phyloP scores from a whole-genome alignment of 2,888 invertebrate species.

The Alloplasta piceator region DNA sequence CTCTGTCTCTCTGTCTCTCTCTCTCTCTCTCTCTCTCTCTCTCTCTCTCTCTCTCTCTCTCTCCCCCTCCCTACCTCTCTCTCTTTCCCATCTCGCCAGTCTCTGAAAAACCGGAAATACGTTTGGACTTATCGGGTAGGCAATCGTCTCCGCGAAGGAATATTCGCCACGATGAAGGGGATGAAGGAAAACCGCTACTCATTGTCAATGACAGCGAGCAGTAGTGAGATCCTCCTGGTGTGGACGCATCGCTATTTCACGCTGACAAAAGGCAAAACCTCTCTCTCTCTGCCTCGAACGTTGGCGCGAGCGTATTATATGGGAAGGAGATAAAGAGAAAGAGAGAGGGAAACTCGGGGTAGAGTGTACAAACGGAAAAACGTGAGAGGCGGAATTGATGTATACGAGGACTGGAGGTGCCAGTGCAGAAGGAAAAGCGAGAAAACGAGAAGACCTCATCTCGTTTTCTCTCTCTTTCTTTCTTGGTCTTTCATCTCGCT shows the following conservation, averaged over 20 bases:
- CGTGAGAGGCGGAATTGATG: slow-evolving; percentile 39
- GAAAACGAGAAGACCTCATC: slow-evolving; percentile 46
- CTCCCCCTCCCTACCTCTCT: no score
- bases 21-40: no score
- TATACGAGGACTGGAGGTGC: slow-evolving; percentile 31
- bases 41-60: no score
- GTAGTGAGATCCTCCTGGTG: slow-evolving; percentile 52
- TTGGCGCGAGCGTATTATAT: background rate
- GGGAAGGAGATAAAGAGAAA: slow-evolving; percentile 21
- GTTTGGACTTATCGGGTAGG: slow-evolving; percentile 10
- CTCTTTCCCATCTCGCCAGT: no score
- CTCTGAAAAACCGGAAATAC: slow-evolving; percentile 2
- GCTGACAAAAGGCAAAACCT: slow-evolving; percentile 68
- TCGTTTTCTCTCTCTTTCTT: slow-evolving; percentile 26
- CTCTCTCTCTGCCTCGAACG: background rate
- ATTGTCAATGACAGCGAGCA: slow-evolving; percentile 55
- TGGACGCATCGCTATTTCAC: slow-evolving; percentile 67
- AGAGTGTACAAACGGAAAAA: slow-evolving; percentile 31
- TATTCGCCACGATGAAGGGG: slow-evolving; percentile 34
- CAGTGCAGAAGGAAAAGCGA: slow-evolving; percentile 47
- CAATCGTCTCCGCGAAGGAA: background rate
- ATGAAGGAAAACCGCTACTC: slow-evolving; percentile 43
- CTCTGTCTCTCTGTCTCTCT: no score
- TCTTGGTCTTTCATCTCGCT: slow-evolving; percentile 25
- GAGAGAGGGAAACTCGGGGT: slow-evolving; percentile 11